Percentiles rank a stretch among this genome's conserved stretches.
Conservation (phyloP, 2,113 vertebrate species). For the Datnioides undecimradiatus region DNA sequence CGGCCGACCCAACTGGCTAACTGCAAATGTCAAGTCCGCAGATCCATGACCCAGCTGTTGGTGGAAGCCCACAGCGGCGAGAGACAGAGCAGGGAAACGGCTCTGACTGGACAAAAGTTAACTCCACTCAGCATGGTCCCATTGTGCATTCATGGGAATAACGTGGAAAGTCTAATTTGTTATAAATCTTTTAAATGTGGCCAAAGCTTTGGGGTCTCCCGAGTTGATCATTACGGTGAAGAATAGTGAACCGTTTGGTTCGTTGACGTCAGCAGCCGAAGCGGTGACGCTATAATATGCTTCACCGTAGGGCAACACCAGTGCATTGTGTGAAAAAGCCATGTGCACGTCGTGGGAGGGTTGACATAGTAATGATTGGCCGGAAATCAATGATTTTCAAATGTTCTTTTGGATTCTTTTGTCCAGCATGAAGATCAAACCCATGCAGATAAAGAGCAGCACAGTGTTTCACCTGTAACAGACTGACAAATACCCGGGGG, state of each 20-base stretch:
- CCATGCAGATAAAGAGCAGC: background rate
- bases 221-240: background rate
- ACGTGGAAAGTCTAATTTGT: background rate
- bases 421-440: background rate
- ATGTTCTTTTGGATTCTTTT: background rate
- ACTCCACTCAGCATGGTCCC: background rate
- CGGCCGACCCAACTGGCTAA: conserved; percentile 41
- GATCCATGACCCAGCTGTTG: conserved; percentile 49
- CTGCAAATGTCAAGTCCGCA: conserved; percentile 61
- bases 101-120: background rate
- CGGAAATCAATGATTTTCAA: too few relatives aligned
- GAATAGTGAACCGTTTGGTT: background rate
- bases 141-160: background rate
- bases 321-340: background rate
- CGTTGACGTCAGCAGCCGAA: background rate
- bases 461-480: background rate
- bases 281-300: background rate
- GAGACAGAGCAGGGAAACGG: background rate
- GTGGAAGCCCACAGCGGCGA: background rate
- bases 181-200: conserved; percentile 8
- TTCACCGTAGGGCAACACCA: background rate
- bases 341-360: background rate
- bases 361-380: background rate
- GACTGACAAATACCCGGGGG: background rate
- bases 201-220: background rate